phyloP scores from a whole-genome alignment of 1,140 invertebrate species.

The Leguminivora glycinivorella region DNA sequence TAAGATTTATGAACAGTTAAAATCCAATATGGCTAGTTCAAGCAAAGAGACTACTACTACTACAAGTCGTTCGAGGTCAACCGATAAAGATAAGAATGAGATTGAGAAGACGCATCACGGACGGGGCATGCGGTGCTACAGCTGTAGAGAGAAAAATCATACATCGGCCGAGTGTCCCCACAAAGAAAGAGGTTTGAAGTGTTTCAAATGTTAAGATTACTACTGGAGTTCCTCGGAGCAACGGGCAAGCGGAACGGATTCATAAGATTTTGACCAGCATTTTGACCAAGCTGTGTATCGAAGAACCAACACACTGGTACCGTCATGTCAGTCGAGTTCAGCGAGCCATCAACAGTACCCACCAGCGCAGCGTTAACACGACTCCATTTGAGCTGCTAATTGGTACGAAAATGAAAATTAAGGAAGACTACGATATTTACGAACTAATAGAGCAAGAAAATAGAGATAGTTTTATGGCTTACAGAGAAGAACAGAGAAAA shows the following conservation, averaged over 20 bases:
- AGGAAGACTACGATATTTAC: conserved; percentile 38
- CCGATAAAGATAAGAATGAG: no score
- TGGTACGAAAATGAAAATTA: conserved; percentile 52
- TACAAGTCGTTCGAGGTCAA: no score
- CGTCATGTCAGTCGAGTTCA: conserved; percentile 49
- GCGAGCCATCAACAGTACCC: conserved; percentile 46
- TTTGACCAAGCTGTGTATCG: conserved; percentile 48
- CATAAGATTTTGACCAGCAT: conserved; percentile 47
- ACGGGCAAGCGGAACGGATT: conserved; percentile 57
- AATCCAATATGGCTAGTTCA: conserved; percentile 17
- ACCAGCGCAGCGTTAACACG: conserved; percentile 38
- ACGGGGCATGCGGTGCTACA: conserved; percentile 37
- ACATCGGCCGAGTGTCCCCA: conserved; percentile 36
- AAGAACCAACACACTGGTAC: conserved; percentile 54
- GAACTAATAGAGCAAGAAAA: conserved; percentile 51
- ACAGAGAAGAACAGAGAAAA: conserved; percentile 34
- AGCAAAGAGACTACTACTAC: no score
- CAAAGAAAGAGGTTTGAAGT: conserved; percentile 43
- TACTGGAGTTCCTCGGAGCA: conserved; percentile 47
- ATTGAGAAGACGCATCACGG: no score
- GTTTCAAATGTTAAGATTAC: conserved; percentile 52
- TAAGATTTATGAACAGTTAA: conserved; percentile 30
- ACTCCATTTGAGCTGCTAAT: conserved; percentile 47
- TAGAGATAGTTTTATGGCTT: conserved; percentile 34
- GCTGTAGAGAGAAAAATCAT: conserved; percentile 46